Evolutionary conservation across 2,888 invertebrate species (phyloP), one percentile per base, ranked within the genome.

Genomic region (Miltochrista miniata): DNA sequence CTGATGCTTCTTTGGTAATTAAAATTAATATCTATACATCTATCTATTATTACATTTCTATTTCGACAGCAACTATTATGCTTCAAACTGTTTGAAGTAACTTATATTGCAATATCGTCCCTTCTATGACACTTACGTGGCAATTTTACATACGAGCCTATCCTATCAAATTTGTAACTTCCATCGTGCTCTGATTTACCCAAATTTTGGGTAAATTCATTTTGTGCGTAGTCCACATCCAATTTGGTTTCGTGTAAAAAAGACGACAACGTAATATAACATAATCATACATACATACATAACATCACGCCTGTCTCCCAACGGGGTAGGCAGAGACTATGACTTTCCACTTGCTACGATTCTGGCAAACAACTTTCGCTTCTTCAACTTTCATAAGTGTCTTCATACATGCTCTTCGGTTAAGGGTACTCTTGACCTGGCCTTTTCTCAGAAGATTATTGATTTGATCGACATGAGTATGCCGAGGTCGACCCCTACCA

Each of bases 161-260:
- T 67, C 55, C 85, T 90, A 88, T 78, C 84, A 74, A 87, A 88
- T 90, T 91, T 91, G 91, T 90, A 90, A 86, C 90, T 82, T 89
- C 83, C 85, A 87, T 91, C 91, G 91, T 91, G 91, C 91, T 91
- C 91, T 91, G 90, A 79, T 70, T 79, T 77, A 77, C 79, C 74
- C 69, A 59, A 59, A 56, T 47, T 50, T 36, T 39, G 61, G 72
- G 77, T 79, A 78, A 84, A 82, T 68, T 71, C 74, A 67, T 73
- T 72, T 74, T 72, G 54, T 72, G 67, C 64, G 59, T 65, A 64
- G 67, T 74, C 72, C 72, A 79, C 73, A 70, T 68, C 65, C 48
- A 72, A 52, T 50, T 31, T 39, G 18, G 2, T 24, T 2, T 5
- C 18, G 18, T 24, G 18, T 24, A 4, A 4, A 24, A 24, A 24